Base-by-base conservation (phyloP, 2,113 vertebrate genomes). In the Nannobrachium achirus region DNA sequence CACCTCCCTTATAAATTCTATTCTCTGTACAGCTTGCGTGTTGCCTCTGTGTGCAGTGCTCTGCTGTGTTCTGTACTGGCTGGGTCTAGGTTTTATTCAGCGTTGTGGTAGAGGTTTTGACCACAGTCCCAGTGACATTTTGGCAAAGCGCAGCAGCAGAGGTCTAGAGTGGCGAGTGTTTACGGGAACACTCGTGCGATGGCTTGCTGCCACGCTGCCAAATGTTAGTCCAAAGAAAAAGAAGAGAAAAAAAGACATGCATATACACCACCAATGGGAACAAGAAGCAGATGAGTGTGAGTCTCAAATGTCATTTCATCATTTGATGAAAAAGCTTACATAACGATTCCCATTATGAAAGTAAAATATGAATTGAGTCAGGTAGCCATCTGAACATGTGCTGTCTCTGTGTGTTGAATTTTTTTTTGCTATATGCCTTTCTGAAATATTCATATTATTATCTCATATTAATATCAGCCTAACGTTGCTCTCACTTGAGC, bases 1-100 rank as follows among this genome's bases (percentile, higher is more conserved):
- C 82, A 86, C 86, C 83, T 80, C 80, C 81, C 81, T 78, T 83
- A 84, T 82, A 90, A 81, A 86, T 81, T 81, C 73, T 85, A 76
- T 76, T 79, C 79, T 84, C 46, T 52, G 70, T 71, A 74, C 85
- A 83, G 86, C 84, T 0, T 88, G 25, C 25, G 25, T 33, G 83
- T 56, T 72, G 70, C 70, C 70, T 57, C 71, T 9, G n/a, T n/a
- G n/a, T n/a, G 74, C 53, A 10, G 14, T 10, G 61, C 53, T 70
- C 46, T 58, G 19, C 51, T n/a, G 5, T 5, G 71, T 67, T 64
- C 56, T 14, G 57, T 75, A 70, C 66, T 14, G 63, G 51, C 75
- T 57, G 33, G 81, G 82, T 80, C 82, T 44, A 59, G 49, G 63
- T 65, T 85, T 84, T 79, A 76, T 71, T 70, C 82, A 71, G 64